Base-by-base conservation (phyloP, 2,888 invertebrate species). In the Pseudococcus viburni region DNA sequence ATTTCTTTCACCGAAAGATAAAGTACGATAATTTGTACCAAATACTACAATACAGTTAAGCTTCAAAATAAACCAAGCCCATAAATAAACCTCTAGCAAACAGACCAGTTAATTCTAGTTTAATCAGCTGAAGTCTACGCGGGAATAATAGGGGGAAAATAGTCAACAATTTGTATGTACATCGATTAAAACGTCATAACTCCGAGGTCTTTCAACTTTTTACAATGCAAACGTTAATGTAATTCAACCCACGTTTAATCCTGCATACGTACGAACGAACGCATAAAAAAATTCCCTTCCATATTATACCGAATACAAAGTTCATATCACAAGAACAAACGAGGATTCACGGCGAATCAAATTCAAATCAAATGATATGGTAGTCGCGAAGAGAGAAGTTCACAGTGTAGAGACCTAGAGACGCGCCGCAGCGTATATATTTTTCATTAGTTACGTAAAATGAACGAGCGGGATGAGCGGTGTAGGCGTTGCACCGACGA, bases 401-500 rank as follows among this genome's bases (percentile, higher is more conserved):
- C 77, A 77, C 9, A 19, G 11, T 64, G 22, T 64, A 22, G 64
- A 6, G 64, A 22, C 19, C 19, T 15, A 5, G 51, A 8, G 64
- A 22, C 11, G 64, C 22, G 22, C 0, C 77, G 39, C 39, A 15
- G 2, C 7, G 77, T 39, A 77, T 77, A 51, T 64, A 77, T 77
- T 77, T 77, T 77, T 33, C 77, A 77, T 77, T 77, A 33, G 77
- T 77, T 77, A 77, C 33, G 17, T 77, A 77, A 77, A 77, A 7
- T 7, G 19, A 59, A 42, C n/a, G 11, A 19, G 64, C 39, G 64
- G 64, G 22, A 39, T 22, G 39, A 22, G 86, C 42, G 86, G 87
- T 26, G 87, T 87, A 46, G 87, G 73, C 87, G 77, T 73, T 77
- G 55, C 77, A 68, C 87, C 73, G 33, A 87, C 42, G 87, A 87